phyloP scores from a whole-genome alignment of 35 echinoderm and acorn worm genomes.

The Heliocidaris erythrogramma region DNA sequence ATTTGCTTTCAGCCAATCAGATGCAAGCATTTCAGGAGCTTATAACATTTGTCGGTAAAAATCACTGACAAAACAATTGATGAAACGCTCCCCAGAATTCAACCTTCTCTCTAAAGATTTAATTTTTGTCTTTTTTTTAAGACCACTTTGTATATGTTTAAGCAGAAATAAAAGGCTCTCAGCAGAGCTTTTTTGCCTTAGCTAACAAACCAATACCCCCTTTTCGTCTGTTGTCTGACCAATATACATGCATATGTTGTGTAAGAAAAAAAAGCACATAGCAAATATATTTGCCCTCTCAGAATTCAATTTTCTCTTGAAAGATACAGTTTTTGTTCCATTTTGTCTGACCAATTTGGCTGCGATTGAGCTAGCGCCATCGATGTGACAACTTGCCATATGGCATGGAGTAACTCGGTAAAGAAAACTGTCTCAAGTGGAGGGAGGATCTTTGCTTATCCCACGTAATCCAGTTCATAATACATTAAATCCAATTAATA shows the following conservation, averaged over 20 bases:
- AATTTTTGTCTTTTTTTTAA: neutral
- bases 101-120: neutral
- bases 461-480: neutral
- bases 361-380: neutral
- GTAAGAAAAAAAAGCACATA: neutral
- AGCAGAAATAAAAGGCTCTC: neutral
- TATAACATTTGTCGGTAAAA: no score
- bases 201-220: neutral
- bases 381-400: neutral
- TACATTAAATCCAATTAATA: neutral
- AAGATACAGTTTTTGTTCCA: neutral
- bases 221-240: neutral
- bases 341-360: neutral
- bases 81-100: no score
- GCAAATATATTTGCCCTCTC: no score
- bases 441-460: neutral
- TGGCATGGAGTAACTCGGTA: neutral
- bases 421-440: neutral
- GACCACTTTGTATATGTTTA: neutral
- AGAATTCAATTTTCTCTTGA: neutral
- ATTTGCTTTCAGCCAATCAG: no score
- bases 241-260: neutral
- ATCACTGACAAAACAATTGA: no score
- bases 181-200: neutral
- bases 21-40: no score